These are phyloP conservation scores for Harlomillsia oculata DNA, from an alignment of 1,140 invertebrate genomes.

Conservation along the genomic window DNA sequence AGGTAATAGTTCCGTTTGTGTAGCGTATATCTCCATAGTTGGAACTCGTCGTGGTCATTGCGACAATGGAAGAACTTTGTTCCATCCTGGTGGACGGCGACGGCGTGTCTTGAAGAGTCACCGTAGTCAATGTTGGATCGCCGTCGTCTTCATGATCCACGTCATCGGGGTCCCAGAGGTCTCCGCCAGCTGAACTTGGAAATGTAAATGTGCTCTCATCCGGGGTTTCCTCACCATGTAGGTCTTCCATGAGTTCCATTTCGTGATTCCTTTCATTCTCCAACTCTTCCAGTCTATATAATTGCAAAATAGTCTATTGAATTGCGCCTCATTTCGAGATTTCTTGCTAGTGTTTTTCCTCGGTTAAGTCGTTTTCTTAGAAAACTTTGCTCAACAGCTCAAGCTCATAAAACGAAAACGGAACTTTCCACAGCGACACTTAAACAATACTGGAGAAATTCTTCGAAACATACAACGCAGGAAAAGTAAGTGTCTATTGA, in stretches of 20 bases:
- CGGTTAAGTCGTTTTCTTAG: no score
- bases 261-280: slow-evolving; percentile 27
- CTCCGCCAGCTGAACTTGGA: slow-evolving; percentile 15
- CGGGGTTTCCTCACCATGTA: not conserved
- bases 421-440: no score
- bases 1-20: slow-evolving; percentile 16
- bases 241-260: slow-evolving; percentile 24
- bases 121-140: not conserved
- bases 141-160: slow-evolving; percentile 3
- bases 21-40: no score
- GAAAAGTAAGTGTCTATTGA: no score
- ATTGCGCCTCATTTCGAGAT: no score
- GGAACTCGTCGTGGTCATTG: no score
- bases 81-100: slow-evolving; percentile 2
- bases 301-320: not conserved
- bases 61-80: no score
- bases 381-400: no score
- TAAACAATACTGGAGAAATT: no score
- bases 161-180: slow-evolving; percentile 12
- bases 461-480: no score
- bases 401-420: no score
- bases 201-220: slow-evolving; percentile 34
- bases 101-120: not conserved
- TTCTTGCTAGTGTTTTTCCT: no score
- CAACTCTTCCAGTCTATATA: slow-evolving; percentile 22